These are phyloP conservation scores for Popillia japonica DNA, from an alignment of 1,140 invertebrate species.

Conservation along the genomic window DNA sequence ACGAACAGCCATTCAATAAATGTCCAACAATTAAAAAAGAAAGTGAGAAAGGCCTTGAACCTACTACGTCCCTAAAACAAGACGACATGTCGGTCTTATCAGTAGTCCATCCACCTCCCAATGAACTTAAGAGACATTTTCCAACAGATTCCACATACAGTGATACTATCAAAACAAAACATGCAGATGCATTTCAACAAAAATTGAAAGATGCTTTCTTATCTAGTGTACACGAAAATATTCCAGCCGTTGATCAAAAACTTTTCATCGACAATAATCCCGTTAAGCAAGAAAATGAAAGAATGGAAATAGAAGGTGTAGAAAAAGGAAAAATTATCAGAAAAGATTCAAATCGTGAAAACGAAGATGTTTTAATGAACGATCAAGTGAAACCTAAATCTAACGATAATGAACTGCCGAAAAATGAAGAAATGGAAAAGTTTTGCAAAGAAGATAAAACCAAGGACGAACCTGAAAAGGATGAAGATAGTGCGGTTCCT, in stretches of 20 bases:
- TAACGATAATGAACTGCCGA: slow-evolving; percentile 26
- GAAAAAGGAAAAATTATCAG: slow-evolving; percentile 5
- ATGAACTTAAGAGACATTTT: slow-evolving; percentile 39
- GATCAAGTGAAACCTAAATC: not conserved
- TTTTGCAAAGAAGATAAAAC: slow-evolving; percentile 59
- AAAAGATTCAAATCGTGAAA: slow-evolving; percentile 54
- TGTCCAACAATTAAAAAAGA: slow-evolving; percentile 36
- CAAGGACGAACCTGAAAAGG: slow-evolving; percentile 57
- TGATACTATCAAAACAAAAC: not conserved
- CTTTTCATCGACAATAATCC: slow-evolving; percentile 37
- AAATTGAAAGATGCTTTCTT: slow-evolving; percentile 65
- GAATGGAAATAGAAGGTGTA: slow-evolving; percentile 39
- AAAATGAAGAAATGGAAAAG: slow-evolving; percentile 55
- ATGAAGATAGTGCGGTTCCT: slow-evolving; percentile 57
- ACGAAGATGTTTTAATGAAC: slow-evolving; percentile 47
- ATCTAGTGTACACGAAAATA: slow-evolving; percentile 59
- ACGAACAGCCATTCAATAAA: slow-evolving; percentile 54
- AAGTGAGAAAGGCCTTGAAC: slow-evolving; percentile 43
- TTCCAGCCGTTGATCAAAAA: slow-evolving; percentile 43
- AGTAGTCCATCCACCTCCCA: not conserved
- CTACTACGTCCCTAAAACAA: slow-evolving; percentile 40
- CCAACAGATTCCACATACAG: not conserved
- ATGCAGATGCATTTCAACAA: slow-evolving; percentile 40
- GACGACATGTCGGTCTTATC: slow-evolving; percentile 39
- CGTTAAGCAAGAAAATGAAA: slow-evolving; percentile 36